Percentiles rank a stretch among this genome's conserved stretches.
These are phyloP conservation scores for Cantharis flavilabris DNA, from an alignment of 2,888 invertebrate genomes.

Conservation along the genomic window DNA sequence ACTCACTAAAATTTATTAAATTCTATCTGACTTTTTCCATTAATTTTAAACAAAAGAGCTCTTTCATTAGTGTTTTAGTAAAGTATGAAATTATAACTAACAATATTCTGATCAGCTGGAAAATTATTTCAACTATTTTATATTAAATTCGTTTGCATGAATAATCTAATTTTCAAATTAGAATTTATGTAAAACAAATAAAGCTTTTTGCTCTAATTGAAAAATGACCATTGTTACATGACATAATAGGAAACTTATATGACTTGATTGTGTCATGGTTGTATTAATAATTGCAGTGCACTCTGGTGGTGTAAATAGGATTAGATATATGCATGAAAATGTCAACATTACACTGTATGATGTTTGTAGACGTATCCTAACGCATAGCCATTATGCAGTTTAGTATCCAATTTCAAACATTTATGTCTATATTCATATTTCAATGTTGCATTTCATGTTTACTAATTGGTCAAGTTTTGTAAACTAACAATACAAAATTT, in stretches of 20 bases:
- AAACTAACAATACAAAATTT: not conserved
- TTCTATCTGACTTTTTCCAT: slow-evolving; percentile 31
- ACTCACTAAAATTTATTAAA: slow-evolving; percentile 30
- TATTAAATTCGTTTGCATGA: slow-evolving; percentile 13
- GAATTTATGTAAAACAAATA: slow-evolving; percentile 15
- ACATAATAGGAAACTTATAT: slow-evolving; percentile 43
- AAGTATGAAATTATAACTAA: not conserved
- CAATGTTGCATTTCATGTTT: slow-evolving; percentile 8
- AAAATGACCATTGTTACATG: slow-evolving; percentile 40
- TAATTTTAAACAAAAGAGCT: slow-evolving; percentile 30
- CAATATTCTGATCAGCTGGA: not conserved
- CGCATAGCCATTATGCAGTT: slow-evolving; percentile 18
- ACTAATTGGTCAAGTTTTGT: not conserved
- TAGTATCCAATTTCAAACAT: slow-evolving; percentile 19
- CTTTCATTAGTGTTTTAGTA: slow-evolving; percentile 5
- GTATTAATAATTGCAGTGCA: slow-evolving; percentile 19
- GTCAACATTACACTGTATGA: slow-evolving; percentile 33
- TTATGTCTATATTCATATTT: slow-evolving; percentile 18
- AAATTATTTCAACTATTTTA: not conserved
- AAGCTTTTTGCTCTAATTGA: slow-evolving; percentile 30
- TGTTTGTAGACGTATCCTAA: slow-evolving; percentile 10
- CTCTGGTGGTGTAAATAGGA: slow-evolving; percentile 25
- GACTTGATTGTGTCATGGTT: slow-evolving; percentile 32
- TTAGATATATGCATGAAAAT: slow-evolving; percentile 36
- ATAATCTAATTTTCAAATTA: not conserved